Evolutionary conservation across 37 sponge, comb jelly and placozoan species (phyloP).

Genomic region (Geodia barretti): DNA sequence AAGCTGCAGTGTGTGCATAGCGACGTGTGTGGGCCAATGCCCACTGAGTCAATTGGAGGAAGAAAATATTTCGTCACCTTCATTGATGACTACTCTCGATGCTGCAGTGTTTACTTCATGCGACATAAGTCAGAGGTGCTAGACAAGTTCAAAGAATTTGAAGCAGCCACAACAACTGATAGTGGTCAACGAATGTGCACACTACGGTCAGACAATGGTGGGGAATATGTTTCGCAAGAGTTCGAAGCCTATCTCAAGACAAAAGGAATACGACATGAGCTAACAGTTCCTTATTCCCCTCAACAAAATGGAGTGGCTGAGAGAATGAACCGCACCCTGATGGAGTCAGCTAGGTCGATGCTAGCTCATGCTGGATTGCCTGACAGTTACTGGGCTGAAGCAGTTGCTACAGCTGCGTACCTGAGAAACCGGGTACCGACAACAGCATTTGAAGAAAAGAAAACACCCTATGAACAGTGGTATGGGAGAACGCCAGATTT

Average conservation of each 20-base stretch:
- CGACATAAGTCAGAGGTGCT: conserved; percentile 43
- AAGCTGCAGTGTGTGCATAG: conserved; percentile 35
- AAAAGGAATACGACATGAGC: conserved; percentile 46
- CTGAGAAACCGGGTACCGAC: conserved; percentile 45
- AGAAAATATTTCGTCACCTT: conserved; percentile 55
- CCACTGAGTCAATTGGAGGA: conserved; percentile 53
- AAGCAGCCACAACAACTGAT: conserved; percentile 30
- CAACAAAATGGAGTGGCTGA: conserved; percentile 63
- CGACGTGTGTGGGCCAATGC: conserved; percentile 59
- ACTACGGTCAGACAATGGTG: conserved; percentile 50
- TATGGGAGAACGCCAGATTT: conserved; percentile 40
- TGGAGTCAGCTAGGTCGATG: conserved; percentile 61
- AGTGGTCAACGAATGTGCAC: conserved; percentile 26
- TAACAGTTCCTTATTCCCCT: conserved; percentile 52
- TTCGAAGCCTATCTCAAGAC: conserved; percentile 29
- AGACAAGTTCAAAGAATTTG: conserved; percentile 61
- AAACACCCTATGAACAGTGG: conserved; percentile 43
- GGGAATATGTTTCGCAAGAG: conserved; percentile 57
- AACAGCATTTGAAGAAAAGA: conserved; percentile 15
- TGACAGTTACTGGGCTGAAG: conserved; percentile 54
- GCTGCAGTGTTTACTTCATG: conserved; percentile 41
- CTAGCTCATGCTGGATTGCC: conserved; percentile 47
- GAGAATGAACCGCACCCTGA: conserved; percentile 47
- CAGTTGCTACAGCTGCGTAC: conserved; percentile 41
- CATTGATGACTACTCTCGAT: conserved; percentile 56